Conservation (phyloP, 2,888 invertebrate genomes). For the Chrysodeixis includens region DNA sequence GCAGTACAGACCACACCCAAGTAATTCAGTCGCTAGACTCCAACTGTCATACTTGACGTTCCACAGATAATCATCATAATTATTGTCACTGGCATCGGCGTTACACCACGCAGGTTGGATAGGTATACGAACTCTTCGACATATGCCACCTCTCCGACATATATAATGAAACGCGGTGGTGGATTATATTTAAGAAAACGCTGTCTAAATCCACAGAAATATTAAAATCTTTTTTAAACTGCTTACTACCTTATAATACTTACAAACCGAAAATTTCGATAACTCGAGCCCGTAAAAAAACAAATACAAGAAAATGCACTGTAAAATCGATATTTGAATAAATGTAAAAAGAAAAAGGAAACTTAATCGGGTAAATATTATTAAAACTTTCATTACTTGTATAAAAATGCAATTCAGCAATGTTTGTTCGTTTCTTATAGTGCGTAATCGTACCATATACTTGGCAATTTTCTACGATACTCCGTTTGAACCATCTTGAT, state of each 20-base stretch:
- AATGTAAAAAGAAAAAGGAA: background rate
- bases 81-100: no score
- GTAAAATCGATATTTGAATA: slow-evolving; percentile 6
- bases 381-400: slow-evolving; percentile 12
- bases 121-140: no score
- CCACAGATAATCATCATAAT: no score
- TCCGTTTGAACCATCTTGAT: slow-evolving; percentile 20
- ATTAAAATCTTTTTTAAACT: background rate
- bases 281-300: background rate
- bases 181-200: no score
- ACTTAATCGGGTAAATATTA: slow-evolving; percentile 5
- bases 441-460: slow-evolving; percentile 8
- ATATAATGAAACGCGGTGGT: no score
- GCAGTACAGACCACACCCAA: no score
- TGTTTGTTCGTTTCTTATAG: slow-evolving; percentile 25
- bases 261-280: background rate
- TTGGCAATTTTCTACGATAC: background rate
- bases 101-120: no score
- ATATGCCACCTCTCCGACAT: no score
- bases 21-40: no score
- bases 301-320: slow-evolving; percentile 15
- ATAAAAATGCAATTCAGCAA: slow-evolving; percentile 10
- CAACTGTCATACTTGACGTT: no score
- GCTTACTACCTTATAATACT: background rate
- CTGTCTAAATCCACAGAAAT: background rate